Base-by-base conservation (phyloP, 1,140 invertebrate genomes). In the Atta texana region DNA sequence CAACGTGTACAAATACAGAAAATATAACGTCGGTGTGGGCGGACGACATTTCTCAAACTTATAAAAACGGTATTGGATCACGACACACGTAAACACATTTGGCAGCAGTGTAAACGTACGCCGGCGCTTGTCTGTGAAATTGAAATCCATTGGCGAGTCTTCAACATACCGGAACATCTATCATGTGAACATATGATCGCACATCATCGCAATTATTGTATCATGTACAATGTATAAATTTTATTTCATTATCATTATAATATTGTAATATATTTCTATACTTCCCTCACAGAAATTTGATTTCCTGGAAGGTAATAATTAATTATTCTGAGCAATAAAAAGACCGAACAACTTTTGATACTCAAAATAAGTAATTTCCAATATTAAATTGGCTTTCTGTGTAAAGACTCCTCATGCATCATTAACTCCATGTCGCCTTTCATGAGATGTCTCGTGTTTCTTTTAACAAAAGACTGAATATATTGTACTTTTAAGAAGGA, bases 11-110 rank as follows among this genome's bases (percentile, higher is more conserved):
- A 51, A 74, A 75, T 74, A 84, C 80, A 75, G 69, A 61, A 75
- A 75, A 74, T 84, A 59, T 82, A 49, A 84, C 57, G 18, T 44
- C 28, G 14, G 14, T 18, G 57, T 75, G n/a, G 57, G 55, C 14
- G 80, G 28, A 49, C 12, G 21, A 82, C 39, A 84, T 75, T 84
- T 84, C 72, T 84, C 39, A 61, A 61, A 63, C 12, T 63, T 84
- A 39, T 84, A 84, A 75, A 69, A 75, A 84, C 14, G 24, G 61
- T 44, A 49, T 16, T 77, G 49, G 34, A 63, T 84, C 69, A 61
- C 68, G 55, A 74, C 21, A 49, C 69, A 74, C 34, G 10, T 39
- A 81, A 72, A n/a, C 14, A 18, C 34, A 16, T 51, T 31, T 74
- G 55, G 53, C 68, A 82, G 39, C n/a, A 12, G 18, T n/a, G 8